Evolutionary conservation across 2,888 invertebrate genomes (phyloP).

Genomic region (Watsonalla binaria): DNA sequence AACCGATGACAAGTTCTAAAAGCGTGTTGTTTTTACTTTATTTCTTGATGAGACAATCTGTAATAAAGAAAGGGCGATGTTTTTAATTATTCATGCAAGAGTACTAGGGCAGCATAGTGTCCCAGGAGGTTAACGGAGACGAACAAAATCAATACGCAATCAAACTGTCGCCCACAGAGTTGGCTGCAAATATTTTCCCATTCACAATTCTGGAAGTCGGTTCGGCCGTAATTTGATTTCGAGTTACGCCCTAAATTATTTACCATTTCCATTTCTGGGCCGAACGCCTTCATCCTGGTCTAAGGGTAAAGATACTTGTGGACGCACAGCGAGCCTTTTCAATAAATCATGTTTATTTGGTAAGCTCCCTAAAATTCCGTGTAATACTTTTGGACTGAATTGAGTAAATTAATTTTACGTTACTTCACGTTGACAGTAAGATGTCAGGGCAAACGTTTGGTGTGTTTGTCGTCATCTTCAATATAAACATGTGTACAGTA

Average conservation of each 20-base stretch:
- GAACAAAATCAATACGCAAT: conserved; percentile 52
- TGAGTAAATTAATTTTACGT: background rate
- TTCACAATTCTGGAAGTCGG: conserved; percentile 34
- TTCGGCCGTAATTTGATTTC: conserved; percentile 34
- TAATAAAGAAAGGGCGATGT: conserved; percentile 4
- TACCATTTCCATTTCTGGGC: conserved; percentile 25
- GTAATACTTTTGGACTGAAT: background rate
- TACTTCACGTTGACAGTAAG: background rate
- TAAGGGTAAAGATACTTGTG: conserved; percentile 8
- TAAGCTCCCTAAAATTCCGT: background rate
- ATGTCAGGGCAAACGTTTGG: background rate
- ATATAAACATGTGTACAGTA: no score
- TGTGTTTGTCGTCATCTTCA: background rate
- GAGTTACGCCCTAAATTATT: conserved; percentile 44
- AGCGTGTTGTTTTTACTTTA: conserved; percentile 5
- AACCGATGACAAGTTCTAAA: no score
- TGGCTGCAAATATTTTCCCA: conserved; percentile 46
- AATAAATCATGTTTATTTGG: conserved; percentile 1
- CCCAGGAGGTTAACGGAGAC: conserved; percentile 18
- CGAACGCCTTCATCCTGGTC: conserved; percentile 18
- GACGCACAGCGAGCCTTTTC: background rate
- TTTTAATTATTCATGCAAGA: conserved; percentile 20
- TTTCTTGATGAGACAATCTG: conserved; percentile 9
- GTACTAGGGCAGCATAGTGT: background rate
- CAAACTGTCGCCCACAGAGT: conserved; percentile 46